These are phyloP conservation scores for Cathartes aura DNA, from an alignment of 2,113 vertebrate species.

Conservation along the genomic window DNA sequence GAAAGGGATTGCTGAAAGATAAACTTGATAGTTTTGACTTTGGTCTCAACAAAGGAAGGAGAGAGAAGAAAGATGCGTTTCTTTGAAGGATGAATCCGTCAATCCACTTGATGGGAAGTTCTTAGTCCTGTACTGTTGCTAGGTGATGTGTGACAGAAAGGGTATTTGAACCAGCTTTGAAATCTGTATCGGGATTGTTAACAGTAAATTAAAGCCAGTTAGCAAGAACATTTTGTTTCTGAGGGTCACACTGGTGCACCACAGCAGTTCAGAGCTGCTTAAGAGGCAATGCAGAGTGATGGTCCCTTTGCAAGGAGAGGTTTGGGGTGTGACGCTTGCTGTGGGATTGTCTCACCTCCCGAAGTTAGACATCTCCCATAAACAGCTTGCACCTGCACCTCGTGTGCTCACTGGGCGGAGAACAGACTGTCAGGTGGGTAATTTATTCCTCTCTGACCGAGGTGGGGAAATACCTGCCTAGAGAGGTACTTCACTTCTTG, in stretches of 20 bases:
- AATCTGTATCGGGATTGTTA: background rate
- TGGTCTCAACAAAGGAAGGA: background rate
- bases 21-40: background rate
- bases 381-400: background rate
- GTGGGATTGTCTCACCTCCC: background rate
- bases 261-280: background rate
- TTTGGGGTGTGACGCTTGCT: background rate
- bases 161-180: background rate
- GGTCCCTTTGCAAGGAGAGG: background rate
- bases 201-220: background rate
- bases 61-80: background rate
- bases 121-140: background rate
- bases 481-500: background rate
- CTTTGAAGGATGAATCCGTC: background rate
- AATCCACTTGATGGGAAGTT: background rate
- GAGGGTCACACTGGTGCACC: background rate
- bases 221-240: background rate
- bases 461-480: no score
- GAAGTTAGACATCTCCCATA: background rate
- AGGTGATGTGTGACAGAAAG: background rate
- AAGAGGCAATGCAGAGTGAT: background rate
- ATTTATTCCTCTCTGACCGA: background rate
- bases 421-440: background rate
- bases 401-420: rapidly evolving
- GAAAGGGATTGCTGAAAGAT: background rate